Evolutionary conservation across 2,888 invertebrate genomes (phyloP).

Genomic region (Epistrophe grossulariae): DNA sequence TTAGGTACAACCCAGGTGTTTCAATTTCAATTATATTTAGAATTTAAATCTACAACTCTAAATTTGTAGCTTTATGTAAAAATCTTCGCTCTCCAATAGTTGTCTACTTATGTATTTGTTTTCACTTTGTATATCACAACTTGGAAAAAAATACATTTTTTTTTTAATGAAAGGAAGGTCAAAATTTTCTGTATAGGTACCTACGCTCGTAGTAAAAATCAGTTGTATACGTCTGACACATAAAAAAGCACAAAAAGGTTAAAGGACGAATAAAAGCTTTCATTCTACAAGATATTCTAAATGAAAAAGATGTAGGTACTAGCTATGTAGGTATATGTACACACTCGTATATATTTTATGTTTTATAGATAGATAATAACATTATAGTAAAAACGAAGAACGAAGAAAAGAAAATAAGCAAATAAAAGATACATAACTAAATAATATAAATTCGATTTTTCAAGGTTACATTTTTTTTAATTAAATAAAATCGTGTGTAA

Average conservation of each 20-base stretch:
- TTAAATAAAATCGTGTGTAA: too few species aligned
- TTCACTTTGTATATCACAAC: not conserved
- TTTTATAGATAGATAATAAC: constrained; percentile 11
- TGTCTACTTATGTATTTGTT: not conserved
- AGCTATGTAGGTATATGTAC: not conserved
- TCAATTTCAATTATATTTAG: not conserved
- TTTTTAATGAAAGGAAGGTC: constrained; percentile 65
- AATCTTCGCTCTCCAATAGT: not conserved
- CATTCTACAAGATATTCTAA: constrained; percentile 13
- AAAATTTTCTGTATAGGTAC: constrained; percentile 35
- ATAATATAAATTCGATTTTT: constrained; percentile 47
- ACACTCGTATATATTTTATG: constrained; percentile 12
- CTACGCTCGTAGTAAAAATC: constrained; percentile 55
- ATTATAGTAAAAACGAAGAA: constrained; percentile 45
- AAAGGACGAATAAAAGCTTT: constrained; percentile 69
- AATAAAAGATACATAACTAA: not conserved
- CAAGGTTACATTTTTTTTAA: constrained; percentile 40
- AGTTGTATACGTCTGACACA: constrained; percentile 49
- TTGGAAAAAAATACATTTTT: constrained; percentile 32
- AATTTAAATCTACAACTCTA: not conserved
- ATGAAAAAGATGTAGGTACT: not conserved
- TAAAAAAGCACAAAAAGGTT: constrained; percentile 63
- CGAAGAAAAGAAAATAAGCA: constrained; percentile 27
- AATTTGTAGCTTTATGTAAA: not conserved
- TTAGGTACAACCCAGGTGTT: too few species aligned